Percentiles rank a stretch among this genome's conserved stretches.
phyloP scores from a whole-genome alignment of 2,797 vertebrate species.

The Meriones psammophilus region DNA sequence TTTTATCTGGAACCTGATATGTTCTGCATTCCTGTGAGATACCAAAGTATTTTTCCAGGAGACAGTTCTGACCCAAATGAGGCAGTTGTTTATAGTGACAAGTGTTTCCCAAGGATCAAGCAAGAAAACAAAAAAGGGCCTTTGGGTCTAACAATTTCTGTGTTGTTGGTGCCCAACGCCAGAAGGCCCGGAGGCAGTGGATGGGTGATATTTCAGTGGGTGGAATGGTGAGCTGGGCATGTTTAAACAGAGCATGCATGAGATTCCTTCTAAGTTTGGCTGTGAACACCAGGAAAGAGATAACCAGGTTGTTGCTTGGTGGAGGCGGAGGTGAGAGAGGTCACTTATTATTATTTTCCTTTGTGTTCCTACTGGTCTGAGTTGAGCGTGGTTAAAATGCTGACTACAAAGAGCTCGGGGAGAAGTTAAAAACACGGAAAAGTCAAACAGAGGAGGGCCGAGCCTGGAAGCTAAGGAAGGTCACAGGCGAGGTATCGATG shows the following conservation, averaged over 20 bases:
- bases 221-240: not conserved
- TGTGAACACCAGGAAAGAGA: not conserved
- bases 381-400: not conserved
- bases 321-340: not conserved
- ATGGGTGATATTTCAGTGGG: conserved; percentile 23
- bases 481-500: not conserved
- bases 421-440: not conserved
- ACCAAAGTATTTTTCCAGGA: conserved; percentile 27
- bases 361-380: conserved; percentile 25
- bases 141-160: not conserved
- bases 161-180: not conserved
- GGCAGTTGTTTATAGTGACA: not conserved
- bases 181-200: not conserved
- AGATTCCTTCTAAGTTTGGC: conserved; percentile 53
- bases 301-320: not conserved
- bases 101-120: not conserved
- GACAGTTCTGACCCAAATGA: not conserved
- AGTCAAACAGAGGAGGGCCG: not conserved
- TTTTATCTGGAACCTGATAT: conserved; percentile 35
- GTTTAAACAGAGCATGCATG: conserved; percentile 43
- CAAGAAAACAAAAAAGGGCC: not conserved
- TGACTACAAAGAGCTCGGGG: not conserved
- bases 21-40: conserved; percentile 54
- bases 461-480: not conserved
- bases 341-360: conserved; percentile 2